Conservation (phyloP, 2,888 invertebrate species). For the Carterocephalus palaemon region DNA sequence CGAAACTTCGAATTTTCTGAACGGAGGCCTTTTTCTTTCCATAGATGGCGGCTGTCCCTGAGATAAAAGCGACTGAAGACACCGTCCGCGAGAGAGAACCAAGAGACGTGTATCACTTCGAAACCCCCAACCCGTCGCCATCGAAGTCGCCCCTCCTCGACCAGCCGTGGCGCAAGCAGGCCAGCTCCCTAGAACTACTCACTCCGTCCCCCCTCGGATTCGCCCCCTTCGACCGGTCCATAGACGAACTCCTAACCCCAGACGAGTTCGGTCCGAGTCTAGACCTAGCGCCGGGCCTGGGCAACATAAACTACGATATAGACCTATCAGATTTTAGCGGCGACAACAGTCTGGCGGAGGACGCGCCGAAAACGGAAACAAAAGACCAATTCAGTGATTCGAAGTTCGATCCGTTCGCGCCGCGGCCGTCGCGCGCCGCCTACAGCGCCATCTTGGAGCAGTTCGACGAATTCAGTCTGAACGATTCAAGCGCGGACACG, state of each 20-base stretch:
- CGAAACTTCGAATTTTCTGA: no score
- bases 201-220: slow-evolving; percentile 79
- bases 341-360: slow-evolving; percentile 84
- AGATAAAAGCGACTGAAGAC: slow-evolving; percentile 1
- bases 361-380: slow-evolving; percentile 50
- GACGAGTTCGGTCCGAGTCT: slow-evolving; percentile 76
- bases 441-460: slow-evolving; percentile 45
- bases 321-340: slow-evolving; percentile 86
- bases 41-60: background rate
- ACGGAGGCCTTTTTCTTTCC: no score
- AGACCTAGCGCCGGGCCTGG: slow-evolving; percentile 80
- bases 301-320: slow-evolving; percentile 87
- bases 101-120: slow-evolving; percentile 37
- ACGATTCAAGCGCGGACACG: slow-evolving; percentile 47
- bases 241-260: slow-evolving; percentile 80
- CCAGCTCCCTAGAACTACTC: slow-evolving; percentile 72
- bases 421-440: slow-evolving; percentile 28
- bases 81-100: slow-evolving; percentile 18
- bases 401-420: slow-evolving; percentile 40
- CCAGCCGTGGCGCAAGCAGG: slow-evolving; percentile 59
- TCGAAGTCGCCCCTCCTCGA: slow-evolving; percentile 50
- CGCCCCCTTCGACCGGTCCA: slow-evolving; percentile 77
- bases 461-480: slow-evolving; percentile 60
- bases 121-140: slow-evolving; percentile 54
- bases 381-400: slow-evolving; percentile 81